Percentiles rank a stretch among this genome's conserved stretches.
phyloP scores from a whole-genome alignment of 2,888 invertebrate genomes.

The Yponomeuta malinellus region DNA sequence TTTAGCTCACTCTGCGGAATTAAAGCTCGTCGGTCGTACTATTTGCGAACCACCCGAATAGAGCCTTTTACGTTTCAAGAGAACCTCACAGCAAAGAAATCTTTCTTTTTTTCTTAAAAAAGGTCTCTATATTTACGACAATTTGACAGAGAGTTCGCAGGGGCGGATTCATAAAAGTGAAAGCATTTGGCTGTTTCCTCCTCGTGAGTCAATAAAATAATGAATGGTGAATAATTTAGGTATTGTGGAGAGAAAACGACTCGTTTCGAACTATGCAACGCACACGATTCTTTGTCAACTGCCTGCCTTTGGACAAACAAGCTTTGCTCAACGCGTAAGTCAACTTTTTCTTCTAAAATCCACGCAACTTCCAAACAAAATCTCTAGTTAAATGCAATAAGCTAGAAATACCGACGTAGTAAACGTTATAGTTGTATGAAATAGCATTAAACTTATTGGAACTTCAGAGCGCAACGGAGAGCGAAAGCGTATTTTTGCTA shows the following conservation, averaged over 20 bases:
- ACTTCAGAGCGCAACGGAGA: too few species aligned
- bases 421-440: too few species aligned
- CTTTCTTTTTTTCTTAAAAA: background rate
- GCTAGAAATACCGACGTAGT: too few species aligned
- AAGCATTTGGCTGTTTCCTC: conserved; percentile 5
- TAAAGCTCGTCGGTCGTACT: background rate
- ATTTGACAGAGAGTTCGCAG: background rate
- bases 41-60: background rate
- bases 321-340: background rate
- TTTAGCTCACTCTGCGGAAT: background rate
- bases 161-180: conserved; percentile 4
- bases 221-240: background rate
- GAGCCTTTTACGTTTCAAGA: background rate
- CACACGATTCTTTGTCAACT: background rate
- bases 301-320: background rate
- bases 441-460: too few species aligned
- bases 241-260: background rate
- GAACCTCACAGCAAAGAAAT: background rate
- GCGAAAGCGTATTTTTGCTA: too few species aligned
- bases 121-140: background rate
- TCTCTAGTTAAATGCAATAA: background rate
- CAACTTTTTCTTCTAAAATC: background rate
- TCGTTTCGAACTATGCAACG: background rate
- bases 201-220: background rate
- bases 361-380: background rate